Evolutionary conservation across 30 jellyfish, hydroid and myxozoan genomes (phyloP).

Genomic region (Chrysaora quinquecirrha): DNA sequence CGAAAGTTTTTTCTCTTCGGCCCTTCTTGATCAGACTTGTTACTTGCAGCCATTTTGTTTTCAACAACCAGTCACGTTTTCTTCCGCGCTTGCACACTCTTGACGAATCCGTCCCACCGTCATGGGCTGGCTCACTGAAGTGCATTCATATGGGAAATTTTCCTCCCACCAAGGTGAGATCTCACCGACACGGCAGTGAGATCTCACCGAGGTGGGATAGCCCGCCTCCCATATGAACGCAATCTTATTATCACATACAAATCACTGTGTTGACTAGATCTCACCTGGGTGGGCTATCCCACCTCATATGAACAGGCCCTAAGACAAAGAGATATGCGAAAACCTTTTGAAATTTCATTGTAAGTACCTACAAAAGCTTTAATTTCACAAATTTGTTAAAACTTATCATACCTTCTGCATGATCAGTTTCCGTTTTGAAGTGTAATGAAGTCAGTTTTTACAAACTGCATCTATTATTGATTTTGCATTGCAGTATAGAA

Average conservation of each 20-base stretch:
- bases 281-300: conserved; percentile 9
- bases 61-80: not conserved
- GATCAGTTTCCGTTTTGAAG: too few species aligned
- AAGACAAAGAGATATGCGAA: not conserved
- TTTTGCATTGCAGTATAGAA: too few species aligned
- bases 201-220: conserved; percentile 19
- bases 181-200: conserved; percentile 31
- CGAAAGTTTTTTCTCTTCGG: conserved; percentile 48
- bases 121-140: conserved; percentile 28
- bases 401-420: too few species aligned
- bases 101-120: conserved; percentile 10
- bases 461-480: too few species aligned
- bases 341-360: too few species aligned
- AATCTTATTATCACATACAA: conserved; percentile 4
- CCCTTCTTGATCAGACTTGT: conserved; percentile 12
- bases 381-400: too few species aligned
- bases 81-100: conserved; percentile 6
- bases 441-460: too few species aligned
- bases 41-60: conserved; percentile 26
- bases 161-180: conserved; percentile 26
- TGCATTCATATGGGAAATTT: conserved; percentile 31
- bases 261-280: conserved; percentile 17
- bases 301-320: conserved; percentile 1
- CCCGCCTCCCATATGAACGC: conserved; percentile 26
- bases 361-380: too few species aligned